These are phyloP conservation scores for Triplophysa bombifrons DNA, from an alignment of 2,797 vertebrate genomes.

Conservation along the genomic window DNA sequence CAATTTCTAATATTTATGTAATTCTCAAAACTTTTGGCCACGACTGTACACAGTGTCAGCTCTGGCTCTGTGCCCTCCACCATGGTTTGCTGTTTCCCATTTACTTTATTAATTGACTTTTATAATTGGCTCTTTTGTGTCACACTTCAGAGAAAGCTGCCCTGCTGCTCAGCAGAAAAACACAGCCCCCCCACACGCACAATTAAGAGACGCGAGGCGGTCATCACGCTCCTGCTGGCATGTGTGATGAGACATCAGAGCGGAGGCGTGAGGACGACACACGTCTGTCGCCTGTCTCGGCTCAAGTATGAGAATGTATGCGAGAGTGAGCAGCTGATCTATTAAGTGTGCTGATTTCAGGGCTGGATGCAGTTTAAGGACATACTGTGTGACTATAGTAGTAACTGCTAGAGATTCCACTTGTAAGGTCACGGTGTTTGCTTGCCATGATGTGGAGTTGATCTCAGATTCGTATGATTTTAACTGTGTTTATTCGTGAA, in stretches of 20 bases:
- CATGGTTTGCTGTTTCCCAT: background rate
- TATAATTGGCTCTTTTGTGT: constrained; percentile 37
- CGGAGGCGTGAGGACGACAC: constrained; percentile 25
- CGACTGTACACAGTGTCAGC: constrained; percentile 12
- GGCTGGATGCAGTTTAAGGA: background rate
- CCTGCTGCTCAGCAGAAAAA: constrained; percentile 1
- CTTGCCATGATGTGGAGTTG: too few relatives aligned
- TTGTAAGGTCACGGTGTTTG: too few relatives aligned
- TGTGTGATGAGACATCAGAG: constrained; percentile 19
- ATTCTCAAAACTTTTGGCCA: too few relatives aligned
- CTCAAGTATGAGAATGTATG: background rate
- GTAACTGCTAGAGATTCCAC: too few relatives aligned
- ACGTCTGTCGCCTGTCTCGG: background rate
- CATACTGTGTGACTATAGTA: background rate
- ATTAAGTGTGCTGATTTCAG: background rate
- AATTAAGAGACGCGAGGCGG: constrained; percentile 32
- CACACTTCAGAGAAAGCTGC: constrained; percentile 22
- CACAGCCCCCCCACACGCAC: background rate
- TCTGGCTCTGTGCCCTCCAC: constrained; percentile 61
- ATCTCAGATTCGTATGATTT: too few relatives aligned
- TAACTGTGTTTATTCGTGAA: too few relatives aligned
- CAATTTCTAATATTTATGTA: too few relatives aligned
- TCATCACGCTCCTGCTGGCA: constrained; percentile 18
- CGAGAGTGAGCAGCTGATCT: background rate
- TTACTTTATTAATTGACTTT: constrained; percentile 43